A percentile compares a stretch with the other conserved stretches of the same genome.
phyloP scores from a whole-genome alignment of 2,888 invertebrate species.

The Hirtodrosophila cameraria region DNA sequence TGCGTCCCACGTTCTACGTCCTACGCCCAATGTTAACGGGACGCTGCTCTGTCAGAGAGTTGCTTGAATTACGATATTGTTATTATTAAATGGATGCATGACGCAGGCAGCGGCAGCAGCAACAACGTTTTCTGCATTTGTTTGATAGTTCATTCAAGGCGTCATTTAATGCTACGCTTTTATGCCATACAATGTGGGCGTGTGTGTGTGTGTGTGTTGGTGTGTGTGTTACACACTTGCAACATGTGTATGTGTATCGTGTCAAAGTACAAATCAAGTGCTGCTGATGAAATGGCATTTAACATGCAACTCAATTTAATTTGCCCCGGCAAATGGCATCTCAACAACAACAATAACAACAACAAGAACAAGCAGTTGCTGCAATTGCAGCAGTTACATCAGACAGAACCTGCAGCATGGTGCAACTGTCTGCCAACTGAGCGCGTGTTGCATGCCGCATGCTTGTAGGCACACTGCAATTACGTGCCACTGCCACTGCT shows the following conservation, averaged over 20 bases:
- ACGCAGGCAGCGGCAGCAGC: slow-evolving; percentile 32
- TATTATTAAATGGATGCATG: slow-evolving; percentile 81
- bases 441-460: slow-evolving; percentile 52
- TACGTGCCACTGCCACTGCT: slow-evolving; percentile 62
- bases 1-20: no score
- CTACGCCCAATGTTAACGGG: slow-evolving; percentile 52
- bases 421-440: slow-evolving; percentile 27
- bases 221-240: slow-evolving; percentile 26
- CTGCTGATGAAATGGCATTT: slow-evolving; percentile 74
- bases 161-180: slow-evolving; percentile 74
- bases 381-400: slow-evolving; percentile 4
- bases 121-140: slow-evolving; percentile 52
- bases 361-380: slow-evolving; percentile 7
- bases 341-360: slow-evolving; percentile 15
- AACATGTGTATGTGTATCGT: slow-evolving; percentile 31
- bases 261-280: slow-evolving; percentile 71
- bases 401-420: not conserved
- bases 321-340: slow-evolving; percentile 56
- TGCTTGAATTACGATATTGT: slow-evolving; percentile 82
- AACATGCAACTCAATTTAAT: slow-evolving; percentile 78
- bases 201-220: slow-evolving; percentile 1
- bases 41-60: slow-evolving; percentile 66
- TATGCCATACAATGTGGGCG: slow-evolving; percentile 23
- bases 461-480: slow-evolving; percentile 66
- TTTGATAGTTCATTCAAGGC: slow-evolving; percentile 73